Conservation (phyloP, 2,888 invertebrate species). For the Coelinius sp. region DNA sequence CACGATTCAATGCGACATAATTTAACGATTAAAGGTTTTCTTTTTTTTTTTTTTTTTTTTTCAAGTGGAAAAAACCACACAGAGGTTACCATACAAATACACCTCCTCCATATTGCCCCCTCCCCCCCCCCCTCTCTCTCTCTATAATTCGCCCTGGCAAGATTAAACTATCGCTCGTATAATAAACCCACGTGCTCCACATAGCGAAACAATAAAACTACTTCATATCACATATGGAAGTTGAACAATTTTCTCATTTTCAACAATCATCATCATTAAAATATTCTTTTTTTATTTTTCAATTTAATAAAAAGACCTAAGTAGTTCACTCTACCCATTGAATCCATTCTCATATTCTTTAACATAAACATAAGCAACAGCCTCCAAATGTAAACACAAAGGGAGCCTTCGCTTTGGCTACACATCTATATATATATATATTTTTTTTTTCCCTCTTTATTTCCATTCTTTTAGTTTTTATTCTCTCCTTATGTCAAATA, state of each 20-base stretch:
- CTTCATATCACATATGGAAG: background rate
- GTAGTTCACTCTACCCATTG: background rate
- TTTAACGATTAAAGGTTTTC: conserved; percentile 54
- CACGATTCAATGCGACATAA: conserved; percentile 58
- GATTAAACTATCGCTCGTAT: conserved; percentile 18
- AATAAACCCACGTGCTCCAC: conserved; percentile 24
- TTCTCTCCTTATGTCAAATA: conserved; percentile 35
- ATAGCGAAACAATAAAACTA: conserved; percentile 14
- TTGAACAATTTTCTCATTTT: background rate
- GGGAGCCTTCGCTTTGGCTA: background rate
- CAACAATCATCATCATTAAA: conserved; percentile 1
- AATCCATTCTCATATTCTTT: conserved; percentile 2
- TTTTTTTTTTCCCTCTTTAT: conserved; percentile 14
- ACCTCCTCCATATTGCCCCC: background rate
- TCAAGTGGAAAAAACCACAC: background rate
- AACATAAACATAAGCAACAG: conserved; percentile 13
- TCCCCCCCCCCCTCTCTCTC: background rate
- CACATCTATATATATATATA: conserved; percentile 22
- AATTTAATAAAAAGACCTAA: background rate
- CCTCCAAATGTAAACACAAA: conserved; percentile 25
- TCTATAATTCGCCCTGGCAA: background rate
- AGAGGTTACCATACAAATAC: background rate
- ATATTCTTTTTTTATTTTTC: background rate
- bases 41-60: background rate
- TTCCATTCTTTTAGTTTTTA: conserved; percentile 30